Conservation (phyloP, 2,113 vertebrate genomes). For the Rhinoptilus africanus region DNA sequence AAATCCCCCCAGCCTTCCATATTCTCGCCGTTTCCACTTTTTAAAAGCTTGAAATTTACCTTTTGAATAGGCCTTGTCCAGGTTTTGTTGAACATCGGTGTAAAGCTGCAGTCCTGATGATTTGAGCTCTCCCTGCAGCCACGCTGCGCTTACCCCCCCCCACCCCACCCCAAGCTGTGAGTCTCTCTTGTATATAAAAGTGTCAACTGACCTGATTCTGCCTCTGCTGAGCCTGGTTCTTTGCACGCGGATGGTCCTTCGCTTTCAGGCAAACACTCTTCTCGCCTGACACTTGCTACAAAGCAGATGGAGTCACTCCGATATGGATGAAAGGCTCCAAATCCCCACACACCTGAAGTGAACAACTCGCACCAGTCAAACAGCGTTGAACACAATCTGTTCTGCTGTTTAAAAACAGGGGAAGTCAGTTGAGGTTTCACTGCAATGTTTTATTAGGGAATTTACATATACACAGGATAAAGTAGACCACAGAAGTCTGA, state of each 20-base stretch:
- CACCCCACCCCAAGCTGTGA: not conserved
- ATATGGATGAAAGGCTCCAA: not conserved
- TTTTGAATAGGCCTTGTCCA: not conserved
- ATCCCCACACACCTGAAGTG: not conserved
- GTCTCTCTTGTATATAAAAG: not conserved
- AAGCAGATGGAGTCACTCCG: not conserved
- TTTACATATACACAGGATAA: constrained; percentile 77
- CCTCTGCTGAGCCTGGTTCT: not conserved
- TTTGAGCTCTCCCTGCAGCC: not conserved
- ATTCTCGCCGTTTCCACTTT: not conserved
- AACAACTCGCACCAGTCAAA: not conserved
- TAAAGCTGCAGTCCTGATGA: not conserved
- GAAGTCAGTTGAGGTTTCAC: constrained; percentile 49
- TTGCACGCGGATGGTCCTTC: not conserved
- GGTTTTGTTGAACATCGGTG: not conserved
- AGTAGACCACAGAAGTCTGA: constrained; percentile 47
- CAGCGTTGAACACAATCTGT: not conserved
- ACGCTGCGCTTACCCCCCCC: not conserved
- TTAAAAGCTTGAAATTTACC: not conserved
- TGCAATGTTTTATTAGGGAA: constrained; percentile 79
- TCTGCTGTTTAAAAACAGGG: not conserved
- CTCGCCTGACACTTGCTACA: not conserved
- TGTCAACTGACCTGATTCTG: not conserved
- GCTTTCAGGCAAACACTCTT: not conserved
- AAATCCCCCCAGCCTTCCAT: not conserved